Conservation (phyloP, 2,888 invertebrate genomes). For the Linnaemya vulpina region DNA sequence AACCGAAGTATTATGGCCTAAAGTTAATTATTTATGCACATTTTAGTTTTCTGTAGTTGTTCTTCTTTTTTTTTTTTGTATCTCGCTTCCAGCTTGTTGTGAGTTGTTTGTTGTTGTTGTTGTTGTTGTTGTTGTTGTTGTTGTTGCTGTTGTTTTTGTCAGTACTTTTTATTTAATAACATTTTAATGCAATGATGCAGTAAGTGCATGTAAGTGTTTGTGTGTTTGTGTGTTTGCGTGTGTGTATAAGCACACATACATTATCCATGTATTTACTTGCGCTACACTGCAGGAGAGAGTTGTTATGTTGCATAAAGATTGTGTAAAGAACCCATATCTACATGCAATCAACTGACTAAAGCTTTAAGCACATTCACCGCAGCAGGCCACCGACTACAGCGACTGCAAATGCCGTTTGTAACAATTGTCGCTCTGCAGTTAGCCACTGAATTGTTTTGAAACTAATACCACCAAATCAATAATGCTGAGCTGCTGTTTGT, state of each 20-base stretch:
- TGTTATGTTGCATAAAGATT: slow-evolving; percentile 31
- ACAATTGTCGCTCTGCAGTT: too few relatives aligned
- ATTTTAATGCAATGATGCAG: slow-evolving; percentile 67
- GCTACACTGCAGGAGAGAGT: not conserved
- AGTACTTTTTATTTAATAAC: slow-evolving; percentile 57
- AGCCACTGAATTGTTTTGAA: too few relatives aligned
- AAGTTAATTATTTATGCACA: slow-evolving; percentile 71
- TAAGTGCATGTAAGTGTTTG: not conserved
- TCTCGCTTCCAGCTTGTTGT: slow-evolving; percentile 22
- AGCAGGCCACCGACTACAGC: too few relatives aligned
- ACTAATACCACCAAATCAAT: too few relatives aligned
- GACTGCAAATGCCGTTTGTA: too few relatives aligned
- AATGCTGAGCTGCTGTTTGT: too few relatives aligned
- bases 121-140: slow-evolving; percentile 2
- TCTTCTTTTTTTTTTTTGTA: not conserved
- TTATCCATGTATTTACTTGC: slow-evolving; percentile 14
- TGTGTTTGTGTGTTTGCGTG: not conserved
- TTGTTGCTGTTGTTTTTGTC: slow-evolving; percentile 9
- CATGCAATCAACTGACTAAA: not conserved
- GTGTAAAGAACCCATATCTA: not conserved
- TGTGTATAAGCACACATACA: not conserved
- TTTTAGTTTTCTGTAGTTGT: slow-evolving; percentile 46
- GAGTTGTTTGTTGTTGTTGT: not conserved
- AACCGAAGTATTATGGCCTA: slow-evolving; percentile 50
- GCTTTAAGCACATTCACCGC: too few relatives aligned